Percentiles rank a stretch among this genome's conserved stretches.
phyloP scores from a whole-genome alignment of 2,113 vertebrate species.

The Cichladusa arquata region DNA sequence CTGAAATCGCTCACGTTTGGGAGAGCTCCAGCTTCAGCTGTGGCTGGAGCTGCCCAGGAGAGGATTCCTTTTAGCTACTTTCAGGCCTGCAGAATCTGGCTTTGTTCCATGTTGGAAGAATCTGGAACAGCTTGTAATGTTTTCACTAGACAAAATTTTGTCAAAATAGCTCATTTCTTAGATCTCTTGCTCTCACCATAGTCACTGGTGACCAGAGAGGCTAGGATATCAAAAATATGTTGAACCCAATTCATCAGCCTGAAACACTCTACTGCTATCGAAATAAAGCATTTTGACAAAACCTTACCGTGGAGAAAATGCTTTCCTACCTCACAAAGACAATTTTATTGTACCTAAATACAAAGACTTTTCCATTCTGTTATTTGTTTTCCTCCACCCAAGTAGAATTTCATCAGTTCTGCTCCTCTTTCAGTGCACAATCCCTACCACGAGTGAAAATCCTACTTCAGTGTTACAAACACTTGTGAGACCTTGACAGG shows the following conservation, averaged over 20 bases:
- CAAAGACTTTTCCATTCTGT: not conserved
- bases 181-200: not conserved
- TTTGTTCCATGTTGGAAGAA: not conserved
- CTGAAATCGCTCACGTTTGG: not conserved
- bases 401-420: not conserved
- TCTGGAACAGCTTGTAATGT: constrained; percentile 17
- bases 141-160: not conserved
- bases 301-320: not conserved
- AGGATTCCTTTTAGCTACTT: not conserved
- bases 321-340: not conserved
- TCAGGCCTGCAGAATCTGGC: not conserved
- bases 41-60: not conserved
- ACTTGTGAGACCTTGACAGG: not conserved
- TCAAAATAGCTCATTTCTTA: not conserved
- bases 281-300: not conserved
- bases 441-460: not conserved
- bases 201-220: not conserved
- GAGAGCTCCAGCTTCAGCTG: not conserved
- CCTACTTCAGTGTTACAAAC: not conserved
- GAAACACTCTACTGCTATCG: not conserved
- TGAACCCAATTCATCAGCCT: not conserved
- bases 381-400: not conserved
- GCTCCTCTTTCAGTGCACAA: not conserved
- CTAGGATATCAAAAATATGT: not conserved
- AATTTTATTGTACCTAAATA: not conserved